A percentile compares a stretch with the other conserved stretches of the same genome.
Conservation (phyloP, 2,888 invertebrate genomes). For the Micoletzkya japonica region DNA sequence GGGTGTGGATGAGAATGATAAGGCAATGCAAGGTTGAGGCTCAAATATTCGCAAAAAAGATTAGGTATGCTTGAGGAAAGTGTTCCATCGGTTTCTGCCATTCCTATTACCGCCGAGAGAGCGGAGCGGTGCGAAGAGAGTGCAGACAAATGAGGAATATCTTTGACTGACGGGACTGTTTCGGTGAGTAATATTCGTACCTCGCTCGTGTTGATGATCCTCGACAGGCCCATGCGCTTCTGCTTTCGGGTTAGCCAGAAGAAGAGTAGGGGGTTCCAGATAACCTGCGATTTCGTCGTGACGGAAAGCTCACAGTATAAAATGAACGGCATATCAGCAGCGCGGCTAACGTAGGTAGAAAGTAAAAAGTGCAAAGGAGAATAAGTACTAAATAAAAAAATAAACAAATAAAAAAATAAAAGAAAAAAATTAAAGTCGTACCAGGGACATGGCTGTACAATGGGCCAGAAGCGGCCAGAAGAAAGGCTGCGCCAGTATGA, state of each 20-base stretch:
- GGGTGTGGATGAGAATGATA: too few relatives aligned
- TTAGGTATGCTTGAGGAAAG: not conserved
- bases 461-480: conserved; percentile 60
- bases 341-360: too few relatives aligned
- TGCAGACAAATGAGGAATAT: not conserved
- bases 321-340: too few relatives aligned
- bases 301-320: too few relatives aligned
- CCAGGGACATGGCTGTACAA: conserved; percentile 61
- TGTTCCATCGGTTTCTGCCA: not conserved
- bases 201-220: conserved; percentile 58
- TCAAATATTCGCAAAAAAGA: too few relatives aligned
- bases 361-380: too few relatives aligned
- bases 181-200: conserved; percentile 32
- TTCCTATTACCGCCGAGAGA: not conserved
- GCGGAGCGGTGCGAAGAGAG: not conserved
- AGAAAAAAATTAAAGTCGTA: conserved; percentile 10
- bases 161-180: not conserved
- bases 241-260: conserved; percentile 64
- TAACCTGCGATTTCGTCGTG: too few relatives aligned
- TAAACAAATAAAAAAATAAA: not conserved
- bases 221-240: conserved; percentile 52
- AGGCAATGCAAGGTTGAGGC: not conserved
- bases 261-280: conserved; percentile 63
- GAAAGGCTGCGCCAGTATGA: conserved; percentile 56
- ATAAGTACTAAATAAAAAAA: too few relatives aligned